phyloP scores from a whole-genome alignment of 2,797 vertebrate genomes.

The Champsocephalus gunnari region DNA sequence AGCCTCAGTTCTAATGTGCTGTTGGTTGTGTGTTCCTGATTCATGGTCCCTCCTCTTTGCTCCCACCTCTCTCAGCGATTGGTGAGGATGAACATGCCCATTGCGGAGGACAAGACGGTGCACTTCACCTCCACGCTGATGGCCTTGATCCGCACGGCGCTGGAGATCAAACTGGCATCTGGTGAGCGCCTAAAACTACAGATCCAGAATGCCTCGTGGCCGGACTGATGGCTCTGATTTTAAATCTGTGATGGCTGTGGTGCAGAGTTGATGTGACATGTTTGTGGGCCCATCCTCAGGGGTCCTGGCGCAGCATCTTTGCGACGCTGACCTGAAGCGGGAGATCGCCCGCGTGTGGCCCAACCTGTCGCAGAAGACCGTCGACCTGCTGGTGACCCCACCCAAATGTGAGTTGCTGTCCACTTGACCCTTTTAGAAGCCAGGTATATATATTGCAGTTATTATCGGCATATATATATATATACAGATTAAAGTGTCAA shows the following conservation, averaged over 20 bases:
- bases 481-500: too few species aligned
- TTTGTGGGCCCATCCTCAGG: constrained; percentile 75
- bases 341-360: constrained; percentile 96
- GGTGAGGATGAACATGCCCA: constrained; percentile 99
- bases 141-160: constrained; percentile 96
- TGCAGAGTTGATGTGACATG: constrained; percentile 54
- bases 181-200: constrained; percentile 80
- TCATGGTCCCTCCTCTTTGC: constrained; percentile 36
- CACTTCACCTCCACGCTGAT: constrained; percentile 98
- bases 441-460: too few species aligned
- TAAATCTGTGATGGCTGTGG: constrained; percentile 10
- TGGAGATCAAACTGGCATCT: constrained; percentile 96
- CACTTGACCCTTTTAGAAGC: not conserved
- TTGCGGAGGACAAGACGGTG: constrained; percentile 92
- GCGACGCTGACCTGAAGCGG: constrained; percentile 92
- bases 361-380: constrained; percentile 91
- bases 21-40: constrained; percentile 16
- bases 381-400: constrained; percentile 95
- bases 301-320: constrained; percentile 91
- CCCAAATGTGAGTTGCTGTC: constrained; percentile 90
- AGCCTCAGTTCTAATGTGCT: constrained; percentile 1
- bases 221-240: constrained; percentile 8
- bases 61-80: constrained; percentile 86
- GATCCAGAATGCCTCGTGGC: constrained; percentile 37
- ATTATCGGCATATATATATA: too few species aligned